A percentile compares a stretch with the other conserved stretches of the same genome.
These are phyloP conservation scores for Callosobruchus maculatus DNA, from an alignment of 2,888 invertebrate genomes.

Conservation along the genomic window DNA sequence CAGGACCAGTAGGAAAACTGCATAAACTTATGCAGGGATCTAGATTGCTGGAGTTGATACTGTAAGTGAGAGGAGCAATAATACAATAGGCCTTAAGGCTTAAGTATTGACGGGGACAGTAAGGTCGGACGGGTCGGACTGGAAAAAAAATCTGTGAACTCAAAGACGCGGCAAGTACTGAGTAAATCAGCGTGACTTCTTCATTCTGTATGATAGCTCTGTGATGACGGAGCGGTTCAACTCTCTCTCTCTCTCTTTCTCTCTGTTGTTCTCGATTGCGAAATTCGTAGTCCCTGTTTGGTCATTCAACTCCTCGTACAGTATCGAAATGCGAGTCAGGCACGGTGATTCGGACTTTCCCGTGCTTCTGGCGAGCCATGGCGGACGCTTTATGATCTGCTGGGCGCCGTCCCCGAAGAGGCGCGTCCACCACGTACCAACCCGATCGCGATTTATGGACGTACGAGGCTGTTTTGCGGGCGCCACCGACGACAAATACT, in stretches of 20 bases:
- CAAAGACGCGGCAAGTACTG: no score
- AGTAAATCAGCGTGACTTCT: no score
- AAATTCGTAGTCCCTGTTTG: not conserved
- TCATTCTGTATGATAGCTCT: not conserved
- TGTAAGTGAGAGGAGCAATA: no score
- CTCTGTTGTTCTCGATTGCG: not conserved
- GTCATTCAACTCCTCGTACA: not conserved
- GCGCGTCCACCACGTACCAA: conserved; percentile 39
- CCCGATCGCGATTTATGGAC: conserved; percentile 33
- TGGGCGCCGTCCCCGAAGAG: conserved; percentile 38
- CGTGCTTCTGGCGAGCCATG: not conserved
- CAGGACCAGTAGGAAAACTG: no score
- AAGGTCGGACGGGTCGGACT: no score
- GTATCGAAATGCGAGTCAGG: not conserved
- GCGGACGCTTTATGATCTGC: conserved; percentile 27
- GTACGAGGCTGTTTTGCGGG: conserved; percentile 21
- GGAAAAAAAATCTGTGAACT: no score
- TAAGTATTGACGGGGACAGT: no score
- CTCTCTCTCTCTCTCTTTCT: no score
- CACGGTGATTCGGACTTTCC: not conserved
- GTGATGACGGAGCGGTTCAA: not conserved
- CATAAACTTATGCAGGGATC: no score
- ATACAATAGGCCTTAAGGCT: no score
- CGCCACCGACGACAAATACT: not conserved
- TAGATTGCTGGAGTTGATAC: no score